Evolutionary conservation across 2,888 invertebrate species (phyloP), one percentile per base, ranked within the genome.

Genomic region (Athrips mouffetella): DNA sequence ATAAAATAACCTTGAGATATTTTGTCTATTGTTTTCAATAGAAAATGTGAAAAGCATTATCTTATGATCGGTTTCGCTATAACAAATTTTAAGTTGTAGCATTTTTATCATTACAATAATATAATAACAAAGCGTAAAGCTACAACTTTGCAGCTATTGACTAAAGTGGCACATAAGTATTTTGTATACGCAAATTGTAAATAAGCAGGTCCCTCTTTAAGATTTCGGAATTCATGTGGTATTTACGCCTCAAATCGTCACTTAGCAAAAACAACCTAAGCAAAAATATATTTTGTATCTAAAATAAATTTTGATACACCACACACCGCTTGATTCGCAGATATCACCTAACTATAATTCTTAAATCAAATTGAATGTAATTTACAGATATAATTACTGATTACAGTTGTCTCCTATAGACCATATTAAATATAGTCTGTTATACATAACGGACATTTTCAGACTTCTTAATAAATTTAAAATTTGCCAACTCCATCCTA

Each of bases 401-500:
- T 76, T 79, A 78, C 65, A 74, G 71, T 74, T 76, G 73, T 70
- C 76, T 73, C 70, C 73, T 80, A 75, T 65, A 71, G 79, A 77
- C 79, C 77, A 70, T 78, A 80, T 82, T 77, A 76, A 64, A 80
- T 82, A 80, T 70, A 74, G 80, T 68, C 70, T 67, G 69, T 70
- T 66, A 63, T 59, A 66, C 64, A 63, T 75, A 70, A 75, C 76
- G 80, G 80, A 79, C 78, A 70, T 73, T 70, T 67, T 80, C 84
- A 80, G 81, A 80, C 80, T 83, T 79, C 70, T 74, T 71, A 73
- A 76, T 75, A 65, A 75, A 72, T 77, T 78, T 74, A 73, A 77
- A 76, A 73, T 70, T 76, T 76, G 71, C 76, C 76, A 76, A 76
- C 79, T 77, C 73, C 75, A 69, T 76, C 82, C 81, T 84, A 85